Conservation (phyloP, 1,140 invertebrate genomes). For the Anoplolepis gracilipes region DNA sequence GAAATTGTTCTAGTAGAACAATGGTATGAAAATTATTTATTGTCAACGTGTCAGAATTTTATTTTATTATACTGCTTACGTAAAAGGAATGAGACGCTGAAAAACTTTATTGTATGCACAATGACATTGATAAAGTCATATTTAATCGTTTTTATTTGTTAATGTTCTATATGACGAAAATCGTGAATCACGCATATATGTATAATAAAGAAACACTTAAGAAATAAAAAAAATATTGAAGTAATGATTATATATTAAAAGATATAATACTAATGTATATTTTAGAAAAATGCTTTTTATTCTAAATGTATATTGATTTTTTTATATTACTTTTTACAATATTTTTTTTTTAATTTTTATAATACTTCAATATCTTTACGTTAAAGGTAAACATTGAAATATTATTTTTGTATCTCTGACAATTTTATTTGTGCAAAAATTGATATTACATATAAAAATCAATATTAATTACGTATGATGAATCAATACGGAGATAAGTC, state of each 20-base stretch:
- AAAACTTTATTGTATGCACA: background rate
- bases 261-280: background rate
- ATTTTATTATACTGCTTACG: background rate
- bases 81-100: background rate
- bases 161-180: background rate
- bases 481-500: background rate
- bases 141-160: background rate
- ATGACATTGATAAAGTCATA: background rate
- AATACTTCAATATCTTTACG: background rate
- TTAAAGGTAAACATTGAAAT: background rate
- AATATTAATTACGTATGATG: background rate
- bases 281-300: background rate
- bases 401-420: background rate
- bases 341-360: background rate
- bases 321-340: background rate
- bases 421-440: background rate
- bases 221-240: background rate
- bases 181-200: slow-evolving; percentile 4
- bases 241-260: background rate
- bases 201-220: background rate
- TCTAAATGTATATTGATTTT: background rate
- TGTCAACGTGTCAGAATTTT: background rate
- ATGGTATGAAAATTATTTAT: background rate
- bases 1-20: background rate
- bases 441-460: background rate